A percentile compares a stretch with the other conserved stretches of the same genome.
Conservation (phyloP, 2,888 invertebrate species). For the Hemithea aestivaria region DNA sequence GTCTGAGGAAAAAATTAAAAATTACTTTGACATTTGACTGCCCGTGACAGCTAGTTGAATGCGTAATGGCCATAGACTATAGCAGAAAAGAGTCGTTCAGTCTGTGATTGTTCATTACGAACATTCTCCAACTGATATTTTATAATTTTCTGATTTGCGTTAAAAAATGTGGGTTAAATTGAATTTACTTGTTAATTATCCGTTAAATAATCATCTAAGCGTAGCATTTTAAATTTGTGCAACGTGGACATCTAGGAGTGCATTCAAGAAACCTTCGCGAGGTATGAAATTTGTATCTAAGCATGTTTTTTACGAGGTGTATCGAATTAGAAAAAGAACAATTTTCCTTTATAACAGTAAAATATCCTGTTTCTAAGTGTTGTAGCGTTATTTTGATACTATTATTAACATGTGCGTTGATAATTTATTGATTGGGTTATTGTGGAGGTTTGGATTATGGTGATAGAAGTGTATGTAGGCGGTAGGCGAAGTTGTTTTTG, state of each 20-base stretch:
- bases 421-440: background rate
- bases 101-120: too few relatives aligned
- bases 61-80: too few relatives aligned
- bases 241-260: background rate
- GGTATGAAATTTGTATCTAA: background rate
- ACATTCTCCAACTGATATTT: too few relatives aligned
- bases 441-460: background rate
- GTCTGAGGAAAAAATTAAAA: too few relatives aligned
- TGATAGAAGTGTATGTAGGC: conserved; percentile 8
- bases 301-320: conserved; percentile 7
- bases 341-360: conserved; percentile 37
- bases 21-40: too few relatives aligned
- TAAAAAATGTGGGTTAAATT: conserved; percentile 42
- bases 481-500: conserved; percentile 2
- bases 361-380: conserved; percentile 30
- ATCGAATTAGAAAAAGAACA: conserved; percentile 22
- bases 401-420: conserved; percentile 10
- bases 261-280: background rate
- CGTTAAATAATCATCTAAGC: conserved; percentile 27
- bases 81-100: too few relatives aligned
- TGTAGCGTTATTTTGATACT: conserved; percentile 24
- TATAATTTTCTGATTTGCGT: too few relatives aligned
- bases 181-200: conserved; percentile 34
- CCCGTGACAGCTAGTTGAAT: too few relatives aligned
- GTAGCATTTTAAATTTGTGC: conserved; percentile 20